Evolutionary conservation across 2,113 vertebrate genomes (phyloP).

Genomic region (Thunnus maccoyii): DNA sequence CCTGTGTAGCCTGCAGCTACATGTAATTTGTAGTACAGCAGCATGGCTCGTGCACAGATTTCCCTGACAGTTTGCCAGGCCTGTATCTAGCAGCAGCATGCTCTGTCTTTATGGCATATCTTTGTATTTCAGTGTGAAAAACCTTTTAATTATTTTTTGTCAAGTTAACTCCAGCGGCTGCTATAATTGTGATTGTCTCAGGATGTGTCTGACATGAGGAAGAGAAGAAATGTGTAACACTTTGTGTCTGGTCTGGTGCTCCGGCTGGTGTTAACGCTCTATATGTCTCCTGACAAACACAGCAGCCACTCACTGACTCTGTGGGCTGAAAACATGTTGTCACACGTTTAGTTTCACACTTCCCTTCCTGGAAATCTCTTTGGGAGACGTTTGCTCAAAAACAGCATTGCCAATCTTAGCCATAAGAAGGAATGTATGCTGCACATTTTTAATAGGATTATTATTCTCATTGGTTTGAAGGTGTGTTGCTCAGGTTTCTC

Average conservation of each 20-base stretch:
- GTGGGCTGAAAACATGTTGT: conserved; percentile 30
- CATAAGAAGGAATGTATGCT: neutral
- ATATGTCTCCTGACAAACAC: conserved; percentile 47
- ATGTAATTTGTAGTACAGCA: conserved; percentile 43
- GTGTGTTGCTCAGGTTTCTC: conserved; percentile 15
- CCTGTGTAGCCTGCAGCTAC: conserved; percentile 49
- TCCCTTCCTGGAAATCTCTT: conserved; percentile 38
- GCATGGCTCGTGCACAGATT: conserved; percentile 17
- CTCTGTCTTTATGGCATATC: neutral
- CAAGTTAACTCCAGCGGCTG: conserved; percentile 9
- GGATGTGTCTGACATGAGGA: conserved; percentile 44
- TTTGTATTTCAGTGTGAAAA: conserved; percentile 9
- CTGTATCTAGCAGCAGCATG: neutral
- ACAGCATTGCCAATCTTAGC: conserved; percentile 1
- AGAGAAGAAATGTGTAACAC: conserved; percentile 54
- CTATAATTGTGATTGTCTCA: conserved; percentile 40
- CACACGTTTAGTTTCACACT: conserved; percentile 58
- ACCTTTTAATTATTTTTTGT: neutral
- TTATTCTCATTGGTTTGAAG: neutral
- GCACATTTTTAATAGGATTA: neutral
- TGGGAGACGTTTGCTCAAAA: conserved; percentile 44
- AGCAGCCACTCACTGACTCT: conserved; percentile 35
- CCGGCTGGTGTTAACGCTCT: conserved; percentile 43
- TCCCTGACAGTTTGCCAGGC: conserved; percentile 18
- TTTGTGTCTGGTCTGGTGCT: conserved; percentile 55